Percentiles rank a stretch among this genome's conserved stretches.
Evolutionary conservation across 1,140 invertebrate species (phyloP).

Genomic region (Macrocentrus cingulum): DNA sequence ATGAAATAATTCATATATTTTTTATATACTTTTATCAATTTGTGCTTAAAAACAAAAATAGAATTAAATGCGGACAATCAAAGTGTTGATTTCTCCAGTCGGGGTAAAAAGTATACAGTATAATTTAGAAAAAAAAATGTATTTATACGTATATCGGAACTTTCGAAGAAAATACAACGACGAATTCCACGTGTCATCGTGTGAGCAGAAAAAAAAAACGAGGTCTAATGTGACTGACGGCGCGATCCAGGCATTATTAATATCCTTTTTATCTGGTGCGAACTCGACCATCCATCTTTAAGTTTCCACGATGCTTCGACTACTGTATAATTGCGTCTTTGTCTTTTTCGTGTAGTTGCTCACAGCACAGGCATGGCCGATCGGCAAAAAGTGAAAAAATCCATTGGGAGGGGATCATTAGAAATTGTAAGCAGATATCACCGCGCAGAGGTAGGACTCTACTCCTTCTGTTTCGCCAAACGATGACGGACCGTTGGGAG

Average conservation of each 20-base stretch:
- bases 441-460: background rate
- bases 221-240: slow-evolving; percentile 2
- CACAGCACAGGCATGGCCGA: slow-evolving; percentile 3
- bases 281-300: slow-evolving; percentile 5
- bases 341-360: slow-evolving; percentile 2
- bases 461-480: background rate
- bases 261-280: slow-evolving; percentile 14
- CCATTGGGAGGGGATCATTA: slow-evolving; percentile 33
- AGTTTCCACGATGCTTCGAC: background rate
- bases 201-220: background rate
- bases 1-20: too few relatives aligned
- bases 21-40: too few relatives aligned
- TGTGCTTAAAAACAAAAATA: too few relatives aligned
- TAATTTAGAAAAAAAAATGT: background rate
- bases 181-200: slow-evolving; percentile 12
- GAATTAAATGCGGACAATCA: slow-evolving; percentile 7
- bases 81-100: slow-evolving; percentile 4
- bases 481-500: background rate
- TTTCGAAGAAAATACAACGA: slow-evolving; percentile 2
- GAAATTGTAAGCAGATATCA: slow-evolving; percentile 41
- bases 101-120: background rate
- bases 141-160: background rate
- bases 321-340: background rate
- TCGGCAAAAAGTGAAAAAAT: background rate
- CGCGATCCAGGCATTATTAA: slow-evolving; percentile 15